Evolutionary conservation across 2,888 invertebrate species (phyloP), one percentile per base, ranked within the genome.

Genomic region (Zele albiditarsus): DNA sequence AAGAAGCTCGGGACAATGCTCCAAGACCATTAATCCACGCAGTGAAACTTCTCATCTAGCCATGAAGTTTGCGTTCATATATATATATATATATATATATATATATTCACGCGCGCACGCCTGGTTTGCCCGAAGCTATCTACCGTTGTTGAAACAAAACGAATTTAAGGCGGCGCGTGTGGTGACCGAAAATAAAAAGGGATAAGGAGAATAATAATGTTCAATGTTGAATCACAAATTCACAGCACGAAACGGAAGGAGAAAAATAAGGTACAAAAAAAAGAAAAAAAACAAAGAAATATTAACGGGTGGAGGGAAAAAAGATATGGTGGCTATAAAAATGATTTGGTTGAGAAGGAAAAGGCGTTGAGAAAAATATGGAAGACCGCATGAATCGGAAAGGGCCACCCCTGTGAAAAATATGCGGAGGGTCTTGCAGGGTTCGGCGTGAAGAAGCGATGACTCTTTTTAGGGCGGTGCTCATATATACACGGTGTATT

Each of bases 21-120:
- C 62, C 62, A 73, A 79, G 75, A 79, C 80, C 79, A 80, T 80
- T 80, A 80, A 80, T 80, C 77, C 78, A 77, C 65, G 62, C 71
- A 75, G 75, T 62, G 72, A 75, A 78, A 79, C 74, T 80, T 79
- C 76, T 76, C 57, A 25, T 58, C 53, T 58, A 58, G 23, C 38
- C 57, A 16, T n/a, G 42, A 46, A 63, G 63, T 63, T 71, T 63
- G 71, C 33, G 0, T 53, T n/a, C 4, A 8, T 20, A 53, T 20
- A 20, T n/a, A 14, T 42, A 33, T 33, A 8, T 33, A 33, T 33
- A 33, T 3, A 33, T 68, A 57, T 33, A 53, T 20, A 57, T 53
- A 23, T 27, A 25, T 23, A 3, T 58, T 25, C 14, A 57, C n/a
- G 16, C n/a, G 46, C 46, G 46, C 46, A 3, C 78, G 77, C 71